phyloP scores from a whole-genome alignment of 2,113 vertebrate genomes.

The Peromyscus leucopus region DNA sequence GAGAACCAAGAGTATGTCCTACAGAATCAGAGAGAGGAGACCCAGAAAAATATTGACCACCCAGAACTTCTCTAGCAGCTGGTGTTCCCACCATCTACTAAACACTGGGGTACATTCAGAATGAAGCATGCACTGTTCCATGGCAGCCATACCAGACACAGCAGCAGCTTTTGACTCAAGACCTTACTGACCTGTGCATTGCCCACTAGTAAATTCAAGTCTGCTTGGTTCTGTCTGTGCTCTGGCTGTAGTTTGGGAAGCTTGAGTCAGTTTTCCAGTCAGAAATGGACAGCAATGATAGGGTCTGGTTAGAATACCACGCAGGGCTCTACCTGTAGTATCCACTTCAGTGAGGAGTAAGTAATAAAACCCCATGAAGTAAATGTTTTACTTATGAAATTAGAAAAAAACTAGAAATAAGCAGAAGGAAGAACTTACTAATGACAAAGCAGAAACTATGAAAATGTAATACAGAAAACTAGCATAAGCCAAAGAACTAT shows the following conservation, averaged over 20 bases:
- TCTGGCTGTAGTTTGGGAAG: not conserved
- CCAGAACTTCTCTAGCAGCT: not conserved
- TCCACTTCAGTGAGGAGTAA: not conserved
- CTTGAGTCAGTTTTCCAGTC: not conserved
- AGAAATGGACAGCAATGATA: not conserved
- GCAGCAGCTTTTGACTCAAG: not conserved
- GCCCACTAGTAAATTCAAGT: not conserved
- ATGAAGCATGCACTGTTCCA: not conserved
- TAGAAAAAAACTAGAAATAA: not conserved
- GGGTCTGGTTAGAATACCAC: not conserved
- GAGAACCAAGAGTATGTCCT: not conserved
- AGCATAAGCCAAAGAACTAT: not conserved
- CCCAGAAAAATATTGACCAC: not conserved
- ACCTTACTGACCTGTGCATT: not conserved
- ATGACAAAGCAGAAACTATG: not conserved
- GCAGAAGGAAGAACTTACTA: not conserved
- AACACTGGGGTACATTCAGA: not conserved
- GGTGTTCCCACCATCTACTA: not conserved
- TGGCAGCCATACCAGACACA: not conserved
- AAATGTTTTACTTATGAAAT: not conserved
- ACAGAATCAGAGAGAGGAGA: not conserved
- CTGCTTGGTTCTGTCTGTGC: not conserved
- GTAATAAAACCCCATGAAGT: not conserved
- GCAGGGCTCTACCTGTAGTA: not conserved
- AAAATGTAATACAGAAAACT: not conserved